Base-by-base conservation (phyloP, 2,888 invertebrate species). In the Tryphoninae sp. region DNA sequence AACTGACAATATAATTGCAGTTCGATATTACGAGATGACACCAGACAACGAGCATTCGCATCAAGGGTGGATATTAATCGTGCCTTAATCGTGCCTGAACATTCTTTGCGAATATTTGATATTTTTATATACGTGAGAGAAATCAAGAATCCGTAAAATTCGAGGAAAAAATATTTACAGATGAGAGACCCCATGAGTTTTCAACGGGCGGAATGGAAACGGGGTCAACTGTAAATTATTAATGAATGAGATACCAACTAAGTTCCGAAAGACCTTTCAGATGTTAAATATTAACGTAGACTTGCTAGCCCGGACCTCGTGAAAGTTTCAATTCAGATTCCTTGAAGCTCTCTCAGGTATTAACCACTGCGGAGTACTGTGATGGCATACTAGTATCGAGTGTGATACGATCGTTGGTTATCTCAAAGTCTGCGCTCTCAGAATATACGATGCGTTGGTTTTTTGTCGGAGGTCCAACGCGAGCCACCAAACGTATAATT, bases 211-310 rank as follows among this genome's bases (percentile, higher is more conserved):
- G 82, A 64, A 33, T 45, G 42, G 71, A 83, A 88, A 86, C 78
- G 80, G 81, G 88, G 88, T 86, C 87, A 85, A 53, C 80, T 51
- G 75, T 87, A 84, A 87, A 86, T 85, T 84, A 81, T 86, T 73
- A 82, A 86, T 73, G 75, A 74, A 65, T 73, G 76, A 82, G 40
- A 83, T 80, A 58, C 83, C 81, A 62, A 65, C 76, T 77, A 82
- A 84, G 76, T 85, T 82, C 33, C 75, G 62, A 73, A 75, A 78
- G 58, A 78, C 83, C 78, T 75, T 49, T 79, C 51, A 65, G 69
- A 62, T 67, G 62, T 87, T 53, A 86, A 89, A 85, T 85, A 89
- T 89, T 87, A 85, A 86, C 78, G 59, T 23, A 26, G 53, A 73
- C 77, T 79, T 68, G 49, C 40, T 69, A 71, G 64, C 55, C 49